Evolutionary conservation across 1,140 invertebrate genomes (phyloP).

Genomic region (Mylabris phalerata): DNA sequence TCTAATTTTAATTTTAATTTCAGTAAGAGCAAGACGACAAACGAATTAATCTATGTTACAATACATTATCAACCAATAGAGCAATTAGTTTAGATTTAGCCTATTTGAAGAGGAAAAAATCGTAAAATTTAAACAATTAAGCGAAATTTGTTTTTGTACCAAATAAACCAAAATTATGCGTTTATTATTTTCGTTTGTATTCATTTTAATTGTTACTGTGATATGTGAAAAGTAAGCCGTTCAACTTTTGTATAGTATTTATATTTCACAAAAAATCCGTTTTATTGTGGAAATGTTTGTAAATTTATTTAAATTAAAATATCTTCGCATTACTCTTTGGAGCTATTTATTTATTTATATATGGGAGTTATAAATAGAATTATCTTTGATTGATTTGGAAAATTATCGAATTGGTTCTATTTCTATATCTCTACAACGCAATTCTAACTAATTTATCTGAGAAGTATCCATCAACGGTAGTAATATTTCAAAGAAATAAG

Average conservation of each 20-base stretch:
- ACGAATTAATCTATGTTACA: constrained; percentile 21
- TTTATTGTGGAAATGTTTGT: no score
- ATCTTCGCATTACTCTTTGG: no score
- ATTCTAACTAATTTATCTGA: no score
- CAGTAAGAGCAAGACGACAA: constrained; percentile 52
- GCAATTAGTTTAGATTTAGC: not conserved
- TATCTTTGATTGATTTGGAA: no score
- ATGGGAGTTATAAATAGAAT: no score
- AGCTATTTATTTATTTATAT: no score
- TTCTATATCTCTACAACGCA: no score
- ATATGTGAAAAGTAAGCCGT: constrained; percentile 19
- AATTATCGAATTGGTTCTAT: no score
- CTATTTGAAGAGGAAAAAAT: not conserved
- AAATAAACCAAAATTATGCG: constrained; percentile 20
- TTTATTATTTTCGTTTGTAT: constrained; percentile 3
- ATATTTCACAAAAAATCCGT: not conserved
- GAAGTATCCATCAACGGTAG: no score
- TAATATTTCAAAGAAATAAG: no score
- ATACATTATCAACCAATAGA: not conserved
- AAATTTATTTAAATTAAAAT: no score
- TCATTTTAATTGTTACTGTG: constrained; percentile 19
- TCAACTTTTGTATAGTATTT: constrained; percentile 27
- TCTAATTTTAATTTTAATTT: constrained; percentile 30
- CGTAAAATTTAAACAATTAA: constrained; percentile 12
- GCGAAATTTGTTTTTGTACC: not conserved